Evolutionary conservation across 2,888 invertebrate genomes (phyloP), one percentile per base, ranked within the genome.

Genomic region (Chymomyza procnemis): DNA sequence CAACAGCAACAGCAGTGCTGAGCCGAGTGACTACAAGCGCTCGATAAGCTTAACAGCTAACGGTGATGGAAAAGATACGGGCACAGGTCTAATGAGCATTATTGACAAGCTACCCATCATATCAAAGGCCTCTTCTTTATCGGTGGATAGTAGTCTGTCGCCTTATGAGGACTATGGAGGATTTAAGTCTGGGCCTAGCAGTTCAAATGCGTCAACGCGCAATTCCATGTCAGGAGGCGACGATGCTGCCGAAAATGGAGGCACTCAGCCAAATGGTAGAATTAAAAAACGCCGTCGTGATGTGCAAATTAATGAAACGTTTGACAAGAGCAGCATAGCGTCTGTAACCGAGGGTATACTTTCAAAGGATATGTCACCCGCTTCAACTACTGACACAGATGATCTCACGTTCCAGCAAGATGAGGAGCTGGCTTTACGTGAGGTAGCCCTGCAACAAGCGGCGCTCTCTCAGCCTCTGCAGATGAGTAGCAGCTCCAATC

Each of bases 371-470:
- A 76, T 89, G 56, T 91, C 91, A 12, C 91, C 91, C 0, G 83
- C 88, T 1, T 90, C 91, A n/a, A 89, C 89, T 47, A 90, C 91
- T 0, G 91, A 91, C 56, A 91, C 91, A 0, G 91, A 91, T 70
- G 91, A 91, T 72, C 73, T 91, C 47, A 91, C 91, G 61, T 91
- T 91, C 69, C 91, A 91, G 69, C 91, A 91, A 76, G 91, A 91
- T 47, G 90, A 91, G 64, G 89, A 89, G 41, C 61, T 85, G 59
- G 90, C 90, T 2, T 65, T 75, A 54, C 83, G 85, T 1, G 87
- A 88, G 64, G 72, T 81, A 21, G 75, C 76, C 1, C 74, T 76
- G 56, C 74, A 74, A 55, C 68, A 78, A 61, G 52, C 72, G 1
- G 71, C 73, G 0, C 57, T 75, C 12, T 12, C 34, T 41, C 76